Conservation (phyloP, 2,888 invertebrate species). For the Azorinus chamasolen region DNA sequence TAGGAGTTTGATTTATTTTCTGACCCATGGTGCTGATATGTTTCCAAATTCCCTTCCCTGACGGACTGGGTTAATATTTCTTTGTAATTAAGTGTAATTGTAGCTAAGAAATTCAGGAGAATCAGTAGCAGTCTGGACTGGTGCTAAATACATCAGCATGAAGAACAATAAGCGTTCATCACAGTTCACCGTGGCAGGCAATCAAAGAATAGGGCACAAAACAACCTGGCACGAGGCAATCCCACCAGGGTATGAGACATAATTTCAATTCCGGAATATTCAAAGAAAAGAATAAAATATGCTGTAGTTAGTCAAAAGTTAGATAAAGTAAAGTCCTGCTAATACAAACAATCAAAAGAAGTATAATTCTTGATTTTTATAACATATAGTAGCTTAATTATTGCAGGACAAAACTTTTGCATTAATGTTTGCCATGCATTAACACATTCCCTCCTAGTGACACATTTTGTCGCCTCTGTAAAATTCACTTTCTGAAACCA, state of each 20-base stretch:
- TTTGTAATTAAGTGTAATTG: conserved; percentile 63
- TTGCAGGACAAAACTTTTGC: no score
- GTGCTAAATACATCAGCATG: conserved; percentile 54
- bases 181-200: conserved; percentile 19
- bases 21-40: background rate
- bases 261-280: background rate
- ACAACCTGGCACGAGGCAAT: background rate
- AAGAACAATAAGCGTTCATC: conserved; percentile 42
- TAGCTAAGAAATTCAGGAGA: conserved; percentile 28
- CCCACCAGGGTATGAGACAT: conserved; percentile 1
- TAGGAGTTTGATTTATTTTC: conserved; percentile 48
- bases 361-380: no score
- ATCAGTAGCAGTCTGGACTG: background rate
- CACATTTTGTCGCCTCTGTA: no score
- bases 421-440: no score
- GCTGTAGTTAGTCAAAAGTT: no score
- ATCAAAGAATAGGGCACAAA: conserved; percentile 19
- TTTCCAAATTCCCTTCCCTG: no score
- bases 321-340: no score
- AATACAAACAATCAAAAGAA: no score
- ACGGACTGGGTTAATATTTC: conserved; percentile 34
- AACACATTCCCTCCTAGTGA: no score
- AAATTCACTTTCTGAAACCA: no score
- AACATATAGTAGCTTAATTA: no score
- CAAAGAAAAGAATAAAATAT: no score